Base-by-base conservation (phyloP, 2,888 invertebrate species). In the Bombylius major region DNA sequence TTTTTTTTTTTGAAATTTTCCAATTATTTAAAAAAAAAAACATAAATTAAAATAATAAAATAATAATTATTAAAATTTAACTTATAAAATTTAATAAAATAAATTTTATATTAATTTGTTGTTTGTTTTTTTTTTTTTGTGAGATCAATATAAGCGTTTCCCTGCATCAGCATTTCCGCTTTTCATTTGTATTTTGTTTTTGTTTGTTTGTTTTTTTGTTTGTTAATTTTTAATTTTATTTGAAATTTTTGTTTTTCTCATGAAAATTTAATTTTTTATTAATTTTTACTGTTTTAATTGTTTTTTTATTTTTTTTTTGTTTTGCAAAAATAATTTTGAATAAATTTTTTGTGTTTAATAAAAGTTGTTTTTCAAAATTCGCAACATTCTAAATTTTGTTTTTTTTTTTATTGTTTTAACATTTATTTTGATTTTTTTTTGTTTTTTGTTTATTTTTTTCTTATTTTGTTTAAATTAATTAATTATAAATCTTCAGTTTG, bases 91-190 rank as follows among this genome's bases (percentile, higher is more conserved):
- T 50, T 36, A 53, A 47, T 34, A 53, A 47, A 47, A 39, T 46
- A 55, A 55, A 55, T 39, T 46, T 47, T 46, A 50, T 45, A 33
- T 44, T 36, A 7, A 5, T 36, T 36, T 36, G 1, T 36, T 36
- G 36, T 36, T 36, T 36, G 1, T 36, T 36, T 36, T 36, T 36
- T 36, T 36, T 31, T 48, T 50, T 50, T 51, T 55, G 55, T 55
- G 55, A 55, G 55, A 55, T 55, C 55, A 55, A 55, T 55, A 55
- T 51, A 55, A 55, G 55, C 55, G 55, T 55, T 55, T 50, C 36
- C 36, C n/a, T 46, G 33, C 23, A 31, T 33, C 5, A n/a, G 47
- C 33, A 46, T 52, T 52, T 23, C 33, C 31, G 13, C 32, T 31
- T 33, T 31, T 34, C 11, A 50, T 47, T 55, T 54, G 46, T 54